Percentiles rank a stretch among this genome's conserved stretches.
Conservation (phyloP, 2,888 invertebrate genomes). For the Linyphia triangularis region DNA sequence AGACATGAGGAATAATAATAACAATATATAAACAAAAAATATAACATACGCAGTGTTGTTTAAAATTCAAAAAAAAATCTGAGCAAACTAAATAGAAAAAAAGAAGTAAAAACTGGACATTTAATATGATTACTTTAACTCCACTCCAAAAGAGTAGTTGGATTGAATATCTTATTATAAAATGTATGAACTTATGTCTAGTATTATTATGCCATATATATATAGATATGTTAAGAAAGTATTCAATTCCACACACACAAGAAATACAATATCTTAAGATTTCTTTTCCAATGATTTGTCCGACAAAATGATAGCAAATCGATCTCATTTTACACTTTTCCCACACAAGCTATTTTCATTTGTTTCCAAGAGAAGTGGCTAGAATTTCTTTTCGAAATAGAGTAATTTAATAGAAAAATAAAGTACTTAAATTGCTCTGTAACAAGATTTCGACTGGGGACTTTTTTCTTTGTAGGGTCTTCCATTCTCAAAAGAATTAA, state of each 20-base stretch:
- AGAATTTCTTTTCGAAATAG: background rate
- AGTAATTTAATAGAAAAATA: background rate
- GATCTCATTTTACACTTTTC: background rate
- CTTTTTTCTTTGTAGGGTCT: background rate
- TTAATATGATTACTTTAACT: too few relatives aligned
- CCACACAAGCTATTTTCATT: background rate
- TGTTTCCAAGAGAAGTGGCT: too few relatives aligned
- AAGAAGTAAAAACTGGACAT: too few relatives aligned
- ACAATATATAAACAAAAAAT: too few relatives aligned
- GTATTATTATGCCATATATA: too few relatives aligned
- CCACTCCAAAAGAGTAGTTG: too few relatives aligned
- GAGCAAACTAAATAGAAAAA: too few relatives aligned
- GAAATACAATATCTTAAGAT: background rate
- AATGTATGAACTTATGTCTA: too few relatives aligned
- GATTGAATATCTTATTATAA: too few relatives aligned
- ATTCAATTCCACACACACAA: background rate
- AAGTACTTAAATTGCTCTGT: background rate
- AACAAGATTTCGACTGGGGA: background rate
- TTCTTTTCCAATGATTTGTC: background rate
- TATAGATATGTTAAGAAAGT: background rate
- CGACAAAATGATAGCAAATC: background rate
- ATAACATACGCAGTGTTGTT: too few relatives aligned
- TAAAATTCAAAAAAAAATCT: too few relatives aligned
- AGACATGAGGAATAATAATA: too few relatives aligned
- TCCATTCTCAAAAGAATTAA: background rate